Evolutionary conservation across 37 sponge, comb jelly and placozoan genomes (phyloP), one percentile per base, ranked within the genome.

Genomic region (Oscarella lobularis): DNA sequence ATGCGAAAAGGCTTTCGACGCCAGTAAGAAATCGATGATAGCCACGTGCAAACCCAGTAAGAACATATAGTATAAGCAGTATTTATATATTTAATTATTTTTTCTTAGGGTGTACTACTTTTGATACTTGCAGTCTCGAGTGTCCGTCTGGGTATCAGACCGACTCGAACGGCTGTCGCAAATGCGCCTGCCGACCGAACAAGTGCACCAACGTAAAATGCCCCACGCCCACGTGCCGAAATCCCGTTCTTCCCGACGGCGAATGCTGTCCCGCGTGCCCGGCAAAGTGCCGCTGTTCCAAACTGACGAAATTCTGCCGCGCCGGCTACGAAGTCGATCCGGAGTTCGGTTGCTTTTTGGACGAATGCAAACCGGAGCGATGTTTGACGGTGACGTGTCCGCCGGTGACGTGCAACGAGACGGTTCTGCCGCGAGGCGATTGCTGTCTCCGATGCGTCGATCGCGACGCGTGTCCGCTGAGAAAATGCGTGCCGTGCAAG

Each of bases 41-140:
- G 60, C 60, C 60, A 20, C 20, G 60, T 48, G 60, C 60, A 48
- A 48, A 48, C 60, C 60, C 9, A 48, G 60, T 48, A 48, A 48
- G 60, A 48, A 48, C 9, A 48, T 48, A 9, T 48, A 48, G 9
- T 48, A 20, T 27, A 9, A 48, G 9, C 60, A 48, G 20, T 20
- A 48, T 9, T 27, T 20, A 48, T 20, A 48, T 48, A 9, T 27
- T 20, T 27, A 27, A 48, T 48, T 48, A 27, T 48, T 20, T 20
- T 20, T 9, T 48, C 20, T 9, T 20, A 48, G 60, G 60, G 20
- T 48, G 60, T 20, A 9, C 9, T 48, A 27, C 60, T 27, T 48
- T 9, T 9, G 20, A 48, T 9, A 48, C 60, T 9, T 48, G 60
- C 60, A 48, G 60, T 48, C 60, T 48, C 14, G 9, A 9, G 20